Evolutionary conservation across 2,888 invertebrate genomes (phyloP).

Genomic region (Hemicrepidius hirtus): DNA sequence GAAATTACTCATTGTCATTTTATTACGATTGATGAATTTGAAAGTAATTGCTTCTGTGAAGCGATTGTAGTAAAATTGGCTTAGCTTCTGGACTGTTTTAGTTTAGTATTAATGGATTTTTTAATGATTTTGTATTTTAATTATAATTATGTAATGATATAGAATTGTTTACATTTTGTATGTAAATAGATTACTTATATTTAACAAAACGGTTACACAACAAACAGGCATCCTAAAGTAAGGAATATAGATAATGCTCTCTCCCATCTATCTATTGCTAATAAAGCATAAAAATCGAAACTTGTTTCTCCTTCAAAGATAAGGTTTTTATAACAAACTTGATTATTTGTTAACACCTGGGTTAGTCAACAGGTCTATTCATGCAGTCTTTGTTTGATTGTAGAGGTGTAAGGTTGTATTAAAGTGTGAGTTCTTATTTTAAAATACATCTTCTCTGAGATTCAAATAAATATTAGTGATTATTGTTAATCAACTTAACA

Average conservation of each 20-base stretch:
- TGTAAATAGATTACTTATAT: conserved; percentile 49
- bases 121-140: conserved; percentile 46
- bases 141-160: conserved; percentile 41
- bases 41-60: conserved; percentile 48
- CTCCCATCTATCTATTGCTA: conserved; percentile 51
- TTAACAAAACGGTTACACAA: conserved; percentile 44
- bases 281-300: conserved; percentile 43
- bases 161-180: conserved; percentile 50
- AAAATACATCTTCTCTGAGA: no score
- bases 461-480: no score
- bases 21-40: conserved; percentile 40
- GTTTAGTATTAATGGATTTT: conserved; percentile 39
- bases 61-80: conserved; percentile 44
- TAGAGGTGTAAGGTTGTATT: no score
- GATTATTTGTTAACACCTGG: neutral
- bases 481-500: no score
- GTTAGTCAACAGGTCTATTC: neutral
- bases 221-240: conserved; percentile 45
- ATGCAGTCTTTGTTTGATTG: neutral
- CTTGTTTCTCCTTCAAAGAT: conserved; percentile 19
- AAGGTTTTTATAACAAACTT: neutral
- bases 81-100: conserved; percentile 47
- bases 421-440: no score
- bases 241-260: conserved; percentile 49
- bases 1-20: conserved; percentile 57